Evolutionary conservation across 2,888 invertebrate species (phyloP).

Genomic region (Scaptomyza tumidula): DNA sequence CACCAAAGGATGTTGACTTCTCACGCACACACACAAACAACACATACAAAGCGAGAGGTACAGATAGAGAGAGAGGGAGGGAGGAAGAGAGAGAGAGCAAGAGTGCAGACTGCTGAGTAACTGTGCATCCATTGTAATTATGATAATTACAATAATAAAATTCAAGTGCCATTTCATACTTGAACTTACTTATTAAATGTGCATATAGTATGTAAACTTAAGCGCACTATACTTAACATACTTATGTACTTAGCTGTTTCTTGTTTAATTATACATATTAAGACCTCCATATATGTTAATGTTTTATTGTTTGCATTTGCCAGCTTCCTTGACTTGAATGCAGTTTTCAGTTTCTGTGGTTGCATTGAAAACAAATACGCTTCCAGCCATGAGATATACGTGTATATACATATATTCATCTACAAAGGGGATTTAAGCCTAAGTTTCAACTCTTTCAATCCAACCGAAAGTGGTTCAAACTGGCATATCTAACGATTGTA

Average conservation of each 20-base stretch:
- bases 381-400: background rate
- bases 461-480: constrained; percentile 74
- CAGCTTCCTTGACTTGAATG: constrained; percentile 42
- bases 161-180: constrained; percentile 34
- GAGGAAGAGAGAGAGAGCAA: background rate
- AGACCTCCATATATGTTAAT: constrained; percentile 30
- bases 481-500: constrained; percentile 42
- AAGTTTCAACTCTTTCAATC: constrained; percentile 56
- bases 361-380: constrained; percentile 26
- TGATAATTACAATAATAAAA: constrained; percentile 58
- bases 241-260: constrained; percentile 17
- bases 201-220: constrained; percentile 1
- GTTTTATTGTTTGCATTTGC: constrained; percentile 26
- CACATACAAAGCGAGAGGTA: constrained; percentile 1
- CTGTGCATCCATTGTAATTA: constrained; percentile 48
- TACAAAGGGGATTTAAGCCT: constrained; percentile 33
- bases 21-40: constrained; percentile 28
- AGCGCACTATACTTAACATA: constrained; percentile 10
- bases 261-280: constrained; percentile 28
- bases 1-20: constrained; percentile 82
- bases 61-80: background rate
- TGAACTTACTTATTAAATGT: constrained; percentile 9
- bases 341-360: constrained; percentile 50
- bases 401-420: too few relatives aligned
- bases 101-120: constrained; percentile 12